Evolutionary conservation across 2,888 invertebrate genomes (phyloP).

Genomic region (Machimus rusticus): DNA sequence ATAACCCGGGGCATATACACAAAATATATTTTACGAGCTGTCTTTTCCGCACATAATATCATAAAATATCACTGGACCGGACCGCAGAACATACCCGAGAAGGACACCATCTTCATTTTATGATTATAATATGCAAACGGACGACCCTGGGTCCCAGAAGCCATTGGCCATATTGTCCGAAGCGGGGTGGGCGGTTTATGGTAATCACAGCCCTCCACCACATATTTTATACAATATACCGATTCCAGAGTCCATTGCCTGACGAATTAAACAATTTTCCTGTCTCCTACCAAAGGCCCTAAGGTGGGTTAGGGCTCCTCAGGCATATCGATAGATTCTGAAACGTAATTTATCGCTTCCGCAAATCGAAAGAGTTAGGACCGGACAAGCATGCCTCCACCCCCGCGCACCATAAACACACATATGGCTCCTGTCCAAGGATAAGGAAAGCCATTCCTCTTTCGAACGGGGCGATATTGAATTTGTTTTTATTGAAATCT

Average conservation of each 20-base stretch:
- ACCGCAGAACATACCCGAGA: neutral
- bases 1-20: conserved; percentile 31
- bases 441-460: conserved; percentile 30
- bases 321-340: neutral
- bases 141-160: conserved; percentile 41
- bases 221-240: neutral
- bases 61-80: conserved; percentile 47
- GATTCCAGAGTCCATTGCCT: neutral
- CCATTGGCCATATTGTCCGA: conserved; percentile 42
- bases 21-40: conserved; percentile 51
- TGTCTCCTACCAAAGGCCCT: neutral
- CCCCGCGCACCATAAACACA: neutral
- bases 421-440: conserved; percentile 13
- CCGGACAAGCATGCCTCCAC: neutral
- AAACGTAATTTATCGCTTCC: conserved; percentile 39
- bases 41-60: conserved; percentile 52
- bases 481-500: conserved; percentile 43
- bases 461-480: conserved; percentile 29
- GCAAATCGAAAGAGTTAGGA: conserved; percentile 28
- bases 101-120: conserved; percentile 60
- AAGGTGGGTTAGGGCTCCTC: neutral
- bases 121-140: conserved; percentile 61
- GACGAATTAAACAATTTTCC: neutral
- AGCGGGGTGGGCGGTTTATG: conserved; percentile 45
- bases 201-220: conserved; percentile 46